A percentile compares a stretch with the other conserved stretches of the same genome.
Evolutionary conservation across 2,113 vertebrate genomes (phyloP).

Genomic region (Tyrannus savana): DNA sequence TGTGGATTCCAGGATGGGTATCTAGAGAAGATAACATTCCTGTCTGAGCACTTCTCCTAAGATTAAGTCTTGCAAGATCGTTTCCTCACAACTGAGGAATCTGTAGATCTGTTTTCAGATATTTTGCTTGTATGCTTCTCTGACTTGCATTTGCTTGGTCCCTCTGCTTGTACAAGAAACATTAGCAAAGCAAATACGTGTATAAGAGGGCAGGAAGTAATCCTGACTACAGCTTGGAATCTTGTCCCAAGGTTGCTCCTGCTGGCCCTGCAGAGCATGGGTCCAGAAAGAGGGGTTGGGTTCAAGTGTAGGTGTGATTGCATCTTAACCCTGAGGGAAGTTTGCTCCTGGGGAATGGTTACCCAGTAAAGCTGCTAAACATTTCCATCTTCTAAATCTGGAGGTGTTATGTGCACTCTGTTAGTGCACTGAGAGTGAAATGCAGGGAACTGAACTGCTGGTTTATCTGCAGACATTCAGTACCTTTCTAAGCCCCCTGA

Average conservation of each 20-base stretch:
- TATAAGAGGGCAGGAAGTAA: not conserved
- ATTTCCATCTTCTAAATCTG: not conserved
- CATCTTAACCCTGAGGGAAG: not conserved
- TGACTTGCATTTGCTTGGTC: not conserved
- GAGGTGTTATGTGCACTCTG: not conserved
- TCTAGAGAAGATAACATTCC: not conserved
- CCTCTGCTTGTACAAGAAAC: not conserved
- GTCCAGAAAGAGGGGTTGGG: not conserved
- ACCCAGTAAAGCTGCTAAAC: not conserved
- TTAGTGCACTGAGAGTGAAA: not conserved
- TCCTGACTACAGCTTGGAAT: not conserved
- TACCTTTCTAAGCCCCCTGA: not conserved
- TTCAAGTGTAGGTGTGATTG: not conserved
- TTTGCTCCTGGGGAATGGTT: not conserved
- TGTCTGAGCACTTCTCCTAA: not conserved
- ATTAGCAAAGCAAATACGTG: not conserved
- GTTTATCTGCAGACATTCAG: not conserved
- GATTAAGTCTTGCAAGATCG: not conserved
- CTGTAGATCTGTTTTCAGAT: not conserved
- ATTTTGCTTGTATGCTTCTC: not conserved
- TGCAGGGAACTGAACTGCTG: not conserved
- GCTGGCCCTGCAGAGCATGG: not conserved
- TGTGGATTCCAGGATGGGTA: constrained; percentile 1
- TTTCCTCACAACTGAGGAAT: not conserved
- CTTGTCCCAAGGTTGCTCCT: not conserved